phyloP scores from a whole-genome alignment of 1,140 invertebrate genomes.

The Potamilus streckersoni region DNA sequence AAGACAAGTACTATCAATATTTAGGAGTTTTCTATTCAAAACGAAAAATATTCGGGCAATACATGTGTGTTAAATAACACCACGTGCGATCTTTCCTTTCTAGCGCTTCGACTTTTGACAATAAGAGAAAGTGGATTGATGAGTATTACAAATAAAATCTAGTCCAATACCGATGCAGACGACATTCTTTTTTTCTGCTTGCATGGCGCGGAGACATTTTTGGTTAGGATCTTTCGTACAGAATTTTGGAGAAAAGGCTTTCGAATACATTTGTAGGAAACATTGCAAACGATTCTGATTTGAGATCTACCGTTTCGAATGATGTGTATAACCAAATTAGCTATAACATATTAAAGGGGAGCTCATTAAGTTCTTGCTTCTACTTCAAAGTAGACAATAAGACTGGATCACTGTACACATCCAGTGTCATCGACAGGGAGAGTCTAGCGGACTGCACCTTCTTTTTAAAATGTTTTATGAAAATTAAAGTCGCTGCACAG shows the following conservation, averaged over 20 bases:
- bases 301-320: conserved; percentile 12
- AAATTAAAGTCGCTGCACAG: conserved; percentile 43
- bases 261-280: conserved; percentile 37
- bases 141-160: too few species aligned
- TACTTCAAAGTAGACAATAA: conserved; percentile 35
- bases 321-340: conserved; percentile 30
- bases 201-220: too few species aligned
- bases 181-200: too few species aligned
- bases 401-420: conserved; percentile 36
- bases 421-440: conserved; percentile 35
- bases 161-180: too few species aligned
- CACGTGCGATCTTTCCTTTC: too few species aligned
- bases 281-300: conserved; percentile 43
- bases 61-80: too few species aligned
- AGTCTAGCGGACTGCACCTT: conserved; percentile 37
- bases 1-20: too few species aligned
- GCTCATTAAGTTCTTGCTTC: conserved; percentile 22
- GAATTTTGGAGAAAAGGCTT: conserved; percentile 15
- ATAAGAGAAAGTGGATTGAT: too few species aligned
- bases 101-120: too few species aligned
- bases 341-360: conserved; percentile 33
- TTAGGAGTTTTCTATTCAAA: too few species aligned
- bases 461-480: conserved; percentile 39
- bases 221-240: conserved; percentile 7
- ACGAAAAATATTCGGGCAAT: too few species aligned